phyloP scores from a whole-genome alignment of 2,113 vertebrate genomes.

The Dasypus novemcinctus region DNA sequence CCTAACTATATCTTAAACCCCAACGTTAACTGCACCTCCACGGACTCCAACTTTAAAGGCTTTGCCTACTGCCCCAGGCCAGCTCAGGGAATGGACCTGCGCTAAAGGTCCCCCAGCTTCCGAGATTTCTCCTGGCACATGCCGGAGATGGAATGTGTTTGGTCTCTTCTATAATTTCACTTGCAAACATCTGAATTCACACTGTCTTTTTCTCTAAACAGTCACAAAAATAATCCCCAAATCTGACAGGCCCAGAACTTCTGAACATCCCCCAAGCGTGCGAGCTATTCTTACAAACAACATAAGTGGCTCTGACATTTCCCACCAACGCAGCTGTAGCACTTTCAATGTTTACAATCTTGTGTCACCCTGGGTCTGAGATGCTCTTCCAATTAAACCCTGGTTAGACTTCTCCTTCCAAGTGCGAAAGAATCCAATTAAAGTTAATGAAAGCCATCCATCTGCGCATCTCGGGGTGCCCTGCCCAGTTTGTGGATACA shows the following conservation, averaged over 20 bases:
- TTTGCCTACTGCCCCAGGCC: background rate
- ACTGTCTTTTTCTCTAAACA: slow-evolving; percentile 21
- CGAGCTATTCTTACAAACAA: slow-evolving; percentile 53
- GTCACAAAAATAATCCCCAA: slow-evolving; percentile 51
- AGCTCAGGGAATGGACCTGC: background rate
- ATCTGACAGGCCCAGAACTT: slow-evolving; percentile 60
- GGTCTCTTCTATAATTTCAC: background rate
- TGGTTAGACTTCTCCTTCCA: slow-evolving; percentile 75
- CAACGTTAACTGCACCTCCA: no score
- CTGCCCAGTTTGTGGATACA: slow-evolving; percentile 76
- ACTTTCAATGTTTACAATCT: slow-evolving; percentile 78
- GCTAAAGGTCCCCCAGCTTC: background rate
- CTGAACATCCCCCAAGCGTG: background rate
- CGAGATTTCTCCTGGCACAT: background rate
- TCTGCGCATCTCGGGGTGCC: slow-evolving; percentile 71
- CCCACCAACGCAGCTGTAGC: slow-evolving; percentile 67
- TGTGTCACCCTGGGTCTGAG: slow-evolving; percentile 73
- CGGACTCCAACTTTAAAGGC: background rate
- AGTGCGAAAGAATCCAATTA: slow-evolving; percentile 82
- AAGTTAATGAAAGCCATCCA: slow-evolving; percentile 85
- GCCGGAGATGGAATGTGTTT: background rate
- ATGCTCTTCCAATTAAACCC: slow-evolving; percentile 77
- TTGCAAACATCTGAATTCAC: slow-evolving; percentile 10
- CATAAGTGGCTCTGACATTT: slow-evolving; percentile 63
- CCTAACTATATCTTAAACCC: no score